Evolutionary conservation across 53 echinoderm and acorn worm species (phyloP).

Genomic region (Hippasteria phrygiana): DNA sequence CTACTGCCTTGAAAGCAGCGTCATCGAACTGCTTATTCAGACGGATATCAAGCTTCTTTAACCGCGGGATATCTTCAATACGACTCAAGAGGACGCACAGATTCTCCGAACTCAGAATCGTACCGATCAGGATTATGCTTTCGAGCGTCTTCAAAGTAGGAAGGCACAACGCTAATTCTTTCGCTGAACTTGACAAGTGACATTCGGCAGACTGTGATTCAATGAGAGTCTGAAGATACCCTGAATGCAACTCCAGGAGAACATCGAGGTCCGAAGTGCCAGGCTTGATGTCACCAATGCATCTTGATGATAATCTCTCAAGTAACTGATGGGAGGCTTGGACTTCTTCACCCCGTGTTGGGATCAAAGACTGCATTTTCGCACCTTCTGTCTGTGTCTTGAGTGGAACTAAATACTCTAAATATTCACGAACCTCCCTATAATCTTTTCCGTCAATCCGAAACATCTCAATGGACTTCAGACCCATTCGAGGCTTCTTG

Average conservation of each 20-base stretch:
- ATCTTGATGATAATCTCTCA: neutral
- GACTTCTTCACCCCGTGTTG: no score
- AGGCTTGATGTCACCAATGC: neutral
- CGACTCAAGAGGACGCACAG: neutral
- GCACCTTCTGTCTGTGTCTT: no score
- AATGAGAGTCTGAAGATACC: neutral
- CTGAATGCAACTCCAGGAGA: neutral
- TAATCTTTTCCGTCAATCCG: neutral
- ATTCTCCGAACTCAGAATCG: neutral
- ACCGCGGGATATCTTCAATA: neutral
- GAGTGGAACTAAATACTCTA: neutral
- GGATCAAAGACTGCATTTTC: no score
- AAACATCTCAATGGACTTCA: slow-evolving; percentile 2
- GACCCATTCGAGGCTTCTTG: neutral
- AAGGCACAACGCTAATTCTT: neutral
- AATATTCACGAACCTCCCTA: neutral
- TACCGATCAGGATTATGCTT: slow-evolving; percentile 5
- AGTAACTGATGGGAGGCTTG: no score
- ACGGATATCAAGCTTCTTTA: slow-evolving; percentile 40
- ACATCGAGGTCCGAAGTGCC: neutral
- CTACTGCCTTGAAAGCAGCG: slow-evolving; percentile 6
- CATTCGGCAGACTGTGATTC: slow-evolving; percentile 21
- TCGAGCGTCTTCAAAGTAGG: neutral
- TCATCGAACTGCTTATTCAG: slow-evolving; percentile 39
- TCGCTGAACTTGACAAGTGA: neutral